A percentile compares a stretch with the other conserved stretches of the same genome.
Conservation (phyloP, 2,888 invertebrate species). For the Rapana venosa region DNA sequence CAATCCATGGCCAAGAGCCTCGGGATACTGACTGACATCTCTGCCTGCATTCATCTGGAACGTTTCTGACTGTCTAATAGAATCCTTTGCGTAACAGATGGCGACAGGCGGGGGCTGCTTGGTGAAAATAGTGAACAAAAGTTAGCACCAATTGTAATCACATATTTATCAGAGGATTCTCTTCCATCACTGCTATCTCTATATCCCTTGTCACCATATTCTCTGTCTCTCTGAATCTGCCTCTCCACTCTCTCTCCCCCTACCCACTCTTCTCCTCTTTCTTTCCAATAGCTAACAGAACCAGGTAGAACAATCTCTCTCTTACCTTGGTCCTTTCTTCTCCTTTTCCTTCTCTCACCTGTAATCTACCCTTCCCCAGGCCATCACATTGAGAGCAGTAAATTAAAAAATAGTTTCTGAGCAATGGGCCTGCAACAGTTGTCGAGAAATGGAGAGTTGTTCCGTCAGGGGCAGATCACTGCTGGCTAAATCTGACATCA, state of each 20-base stretch:
- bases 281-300: no score
- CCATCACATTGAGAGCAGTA: neutral
- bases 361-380: no score
- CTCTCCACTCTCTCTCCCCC: no score
- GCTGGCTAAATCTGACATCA: neutral
- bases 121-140: neutral
- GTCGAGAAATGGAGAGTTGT: neutral
- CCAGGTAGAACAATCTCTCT: no score
- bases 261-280: neutral
- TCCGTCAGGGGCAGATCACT: neutral
- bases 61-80: neutral
- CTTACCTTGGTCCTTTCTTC: neutral
- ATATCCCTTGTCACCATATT: neutral
- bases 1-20: neutral
- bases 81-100: neutral
- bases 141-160: neutral
- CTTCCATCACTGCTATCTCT: neutral
- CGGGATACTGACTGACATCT: neutral
- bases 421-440: neutral
- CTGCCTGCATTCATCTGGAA: neutral
- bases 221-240: neutral
- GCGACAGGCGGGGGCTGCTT: neutral
- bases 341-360: no score
- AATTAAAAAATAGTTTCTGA: neutral
- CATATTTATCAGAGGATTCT: no score